These are phyloP conservation scores for Chrysaora quinquecirrha DNA, from an alignment of 30 jellyfish, hydroid and myxozoan species.

Conservation along the genomic window DNA sequence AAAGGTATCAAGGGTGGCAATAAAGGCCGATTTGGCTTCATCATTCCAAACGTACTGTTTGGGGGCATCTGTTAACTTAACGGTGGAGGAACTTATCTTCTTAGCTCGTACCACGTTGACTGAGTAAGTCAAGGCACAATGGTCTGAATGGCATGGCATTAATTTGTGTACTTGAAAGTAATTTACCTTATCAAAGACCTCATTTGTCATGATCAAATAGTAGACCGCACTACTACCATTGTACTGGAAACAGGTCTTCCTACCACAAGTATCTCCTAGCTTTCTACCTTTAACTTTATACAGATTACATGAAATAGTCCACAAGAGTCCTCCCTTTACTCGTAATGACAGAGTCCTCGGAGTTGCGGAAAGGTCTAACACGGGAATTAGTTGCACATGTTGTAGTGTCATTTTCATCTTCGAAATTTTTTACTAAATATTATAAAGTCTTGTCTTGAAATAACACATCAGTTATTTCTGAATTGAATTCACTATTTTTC, in stretches of 20 bases:
- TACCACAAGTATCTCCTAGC: slow-evolving; percentile 12
- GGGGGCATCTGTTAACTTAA: not conserved
- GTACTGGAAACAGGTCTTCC: slow-evolving; percentile 12
- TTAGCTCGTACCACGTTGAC: not conserved
- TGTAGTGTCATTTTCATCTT: not conserved
- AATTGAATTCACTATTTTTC: no score
- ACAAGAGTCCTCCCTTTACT: no score
- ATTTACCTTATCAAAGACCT: slow-evolving; percentile 1
- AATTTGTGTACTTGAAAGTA: slow-evolving; percentile 7
- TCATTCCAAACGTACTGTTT: not conserved
- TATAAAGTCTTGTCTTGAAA: not conserved
- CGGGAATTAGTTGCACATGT: not conserved
- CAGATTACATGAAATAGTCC: not conserved
- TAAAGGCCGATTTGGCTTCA: not conserved
- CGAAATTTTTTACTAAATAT: not conserved
- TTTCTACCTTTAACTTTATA: slow-evolving; percentile 25
- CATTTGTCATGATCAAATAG: not conserved
- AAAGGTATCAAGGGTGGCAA: not conserved
- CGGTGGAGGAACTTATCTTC: not conserved
- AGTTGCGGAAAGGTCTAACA: not conserved
- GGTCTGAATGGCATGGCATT: slow-evolving; percentile 5
- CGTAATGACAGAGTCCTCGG: no score
- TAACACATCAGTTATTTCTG: no score
- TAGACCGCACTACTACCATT: not conserved
- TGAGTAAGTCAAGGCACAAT: slow-evolving; percentile 23